Evolutionary conservation across 2,113 vertebrate genomes (phyloP).

Genomic region (Tor tambroides): DNA sequence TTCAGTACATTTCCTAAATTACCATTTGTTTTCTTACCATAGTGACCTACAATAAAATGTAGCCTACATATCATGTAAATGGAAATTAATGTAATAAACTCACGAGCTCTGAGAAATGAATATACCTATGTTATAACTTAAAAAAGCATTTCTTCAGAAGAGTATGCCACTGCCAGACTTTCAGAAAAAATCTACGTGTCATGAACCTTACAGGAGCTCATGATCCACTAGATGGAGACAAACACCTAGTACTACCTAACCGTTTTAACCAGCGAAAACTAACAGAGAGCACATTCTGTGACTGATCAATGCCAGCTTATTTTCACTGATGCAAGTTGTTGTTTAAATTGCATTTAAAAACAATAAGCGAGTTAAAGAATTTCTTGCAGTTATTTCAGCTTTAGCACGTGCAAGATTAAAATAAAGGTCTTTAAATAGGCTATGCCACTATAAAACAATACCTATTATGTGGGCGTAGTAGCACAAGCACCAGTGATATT

Average conservation of each 20-base stretch:
- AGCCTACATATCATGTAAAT: neutral
- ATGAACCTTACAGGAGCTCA: neutral
- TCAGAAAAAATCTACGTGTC: neutral
- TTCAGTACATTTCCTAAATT: neutral
- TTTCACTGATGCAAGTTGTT: neutral
- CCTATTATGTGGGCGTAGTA: neutral
- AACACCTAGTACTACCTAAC: conserved; percentile 39
- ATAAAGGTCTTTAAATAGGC: neutral
- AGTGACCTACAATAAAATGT: neutral
- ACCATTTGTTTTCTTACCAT: neutral
- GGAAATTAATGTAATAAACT: neutral
- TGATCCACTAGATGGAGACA: conserved; percentile 74
- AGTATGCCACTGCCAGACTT: neutral
- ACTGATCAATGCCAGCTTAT: neutral
- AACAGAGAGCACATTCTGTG: neutral
- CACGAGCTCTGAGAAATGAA: neutral
- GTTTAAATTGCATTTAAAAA: neutral
- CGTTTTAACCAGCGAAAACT: neutral
- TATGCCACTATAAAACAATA: neutral
- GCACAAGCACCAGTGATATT: neutral
- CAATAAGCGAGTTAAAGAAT: neutral
- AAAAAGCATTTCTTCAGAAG: neutral
- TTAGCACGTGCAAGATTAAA: neutral
- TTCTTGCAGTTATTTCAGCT: neutral
- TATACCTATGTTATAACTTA: neutral